These are phyloP conservation scores for Centropyge bicolor DNA, from an alignment of 2,797 vertebrate species.

Conservation along the genomic window DNA sequence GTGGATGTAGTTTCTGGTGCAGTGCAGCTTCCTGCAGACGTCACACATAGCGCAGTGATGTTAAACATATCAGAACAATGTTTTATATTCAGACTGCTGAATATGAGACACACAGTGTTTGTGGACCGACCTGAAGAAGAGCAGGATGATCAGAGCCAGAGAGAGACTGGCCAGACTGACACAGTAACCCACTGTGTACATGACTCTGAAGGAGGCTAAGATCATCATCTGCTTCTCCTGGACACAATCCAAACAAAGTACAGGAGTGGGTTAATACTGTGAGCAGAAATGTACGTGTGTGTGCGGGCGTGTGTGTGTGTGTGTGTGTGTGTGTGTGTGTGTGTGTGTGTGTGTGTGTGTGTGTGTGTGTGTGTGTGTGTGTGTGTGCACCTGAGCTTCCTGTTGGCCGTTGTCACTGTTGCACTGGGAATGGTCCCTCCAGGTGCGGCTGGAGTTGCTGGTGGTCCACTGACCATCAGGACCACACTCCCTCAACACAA, in stretches of 20 bases:
- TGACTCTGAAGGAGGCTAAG: conserved; percentile 81
- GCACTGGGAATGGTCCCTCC: conserved; percentile 87
- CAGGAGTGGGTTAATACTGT: not conserved
- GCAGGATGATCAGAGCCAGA: conserved; percentile 83
- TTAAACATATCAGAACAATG: not conserved
- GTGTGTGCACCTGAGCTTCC: conserved; percentile 47
- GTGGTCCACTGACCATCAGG: conserved; percentile 87
- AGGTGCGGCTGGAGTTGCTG: conserved; percentile 73
- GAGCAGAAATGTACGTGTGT: not conserved
- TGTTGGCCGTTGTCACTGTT: conserved; percentile 59
- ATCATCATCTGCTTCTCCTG: conserved; percentile 81
- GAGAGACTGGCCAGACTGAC: conserved; percentile 83
- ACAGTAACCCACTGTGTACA: conserved; percentile 90
- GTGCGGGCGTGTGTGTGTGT: conserved; percentile 13
- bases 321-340: not conserved
- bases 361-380: conserved; percentile 4
- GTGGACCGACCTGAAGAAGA: conserved; percentile 82
- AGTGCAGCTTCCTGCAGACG: conserved; percentile 78
- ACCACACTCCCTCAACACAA: conserved; percentile 84
- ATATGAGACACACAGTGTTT: not conserved
- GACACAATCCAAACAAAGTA: not conserved
- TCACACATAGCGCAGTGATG: not conserved
- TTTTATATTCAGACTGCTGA: not conserved
- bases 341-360: not conserved
- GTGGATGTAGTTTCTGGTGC: conserved; percentile 74